Evolutionary conservation across 2,888 invertebrate genomes (phyloP).

Genomic region (Agrenia bidenticulata): DNA sequence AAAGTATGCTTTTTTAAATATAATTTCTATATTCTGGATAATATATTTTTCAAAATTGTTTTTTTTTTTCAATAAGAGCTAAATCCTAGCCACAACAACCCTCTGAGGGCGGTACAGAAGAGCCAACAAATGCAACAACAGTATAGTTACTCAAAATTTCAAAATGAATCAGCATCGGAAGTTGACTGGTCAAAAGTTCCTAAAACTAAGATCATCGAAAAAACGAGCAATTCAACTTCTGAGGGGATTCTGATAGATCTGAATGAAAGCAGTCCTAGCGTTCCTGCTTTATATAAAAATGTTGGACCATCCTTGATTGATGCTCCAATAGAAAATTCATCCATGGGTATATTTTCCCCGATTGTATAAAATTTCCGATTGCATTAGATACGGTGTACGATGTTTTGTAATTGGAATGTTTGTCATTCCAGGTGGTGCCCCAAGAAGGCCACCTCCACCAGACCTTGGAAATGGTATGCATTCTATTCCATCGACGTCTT

Average conservation of each 20-base stretch:
- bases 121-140: conserved; percentile 61
- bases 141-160: conserved; percentile 79
- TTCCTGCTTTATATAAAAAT: conserved; percentile 52
- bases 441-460: conserved; percentile 37
- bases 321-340: conserved; percentile 70
- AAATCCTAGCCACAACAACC: background rate
- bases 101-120: conserved; percentile 44
- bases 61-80: no score
- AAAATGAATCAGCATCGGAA: conserved; percentile 65
- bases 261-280: conserved; percentile 59
- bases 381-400: no score
- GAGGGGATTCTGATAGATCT: conserved; percentile 77
- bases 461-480: conserved; percentile 13
- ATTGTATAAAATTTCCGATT: no score
- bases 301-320: conserved; percentile 64
- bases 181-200: conserved; percentile 55
- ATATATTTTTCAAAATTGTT: background rate
- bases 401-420: background rate
- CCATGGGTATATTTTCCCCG: conserved; percentile 40
- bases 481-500: background rate
- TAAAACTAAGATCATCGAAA: conserved; percentile 47
- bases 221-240: conserved; percentile 55
- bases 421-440: conserved; percentile 33
- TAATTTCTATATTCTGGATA: background rate
- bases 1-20: conserved; percentile 52